These are phyloP conservation scores for Pseudoips prasinana DNA, from an alignment of 2,888 invertebrate species.

Conservation along the genomic window DNA sequence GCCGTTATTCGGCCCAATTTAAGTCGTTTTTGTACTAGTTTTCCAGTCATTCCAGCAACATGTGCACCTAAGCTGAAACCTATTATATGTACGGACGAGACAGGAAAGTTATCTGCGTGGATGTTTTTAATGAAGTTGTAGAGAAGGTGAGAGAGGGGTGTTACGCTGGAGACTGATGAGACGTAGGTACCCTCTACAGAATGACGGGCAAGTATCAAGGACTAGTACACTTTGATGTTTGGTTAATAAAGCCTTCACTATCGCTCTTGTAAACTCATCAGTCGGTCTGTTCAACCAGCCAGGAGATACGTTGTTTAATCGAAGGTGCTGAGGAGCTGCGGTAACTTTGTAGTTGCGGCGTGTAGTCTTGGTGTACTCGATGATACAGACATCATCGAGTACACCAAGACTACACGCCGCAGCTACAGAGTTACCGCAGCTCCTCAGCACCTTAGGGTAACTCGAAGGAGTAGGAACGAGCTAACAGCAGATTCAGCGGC, in stretches of 20 bases:
- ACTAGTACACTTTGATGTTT: constrained; percentile 50
- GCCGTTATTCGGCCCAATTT: constrained; percentile 59
- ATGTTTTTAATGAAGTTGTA: constrained; percentile 49
- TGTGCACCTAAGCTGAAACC: constrained; percentile 85
- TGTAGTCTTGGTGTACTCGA: constrained; percentile 40
- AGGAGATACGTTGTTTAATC: constrained; percentile 18
- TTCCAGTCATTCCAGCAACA: constrained; percentile 77
- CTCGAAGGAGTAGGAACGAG: constrained; percentile 39
- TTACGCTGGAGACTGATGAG: constrained; percentile 55
- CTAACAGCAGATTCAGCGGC: constrained; percentile 55
- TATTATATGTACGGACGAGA: constrained; percentile 78
- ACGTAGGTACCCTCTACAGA: constrained; percentile 66
- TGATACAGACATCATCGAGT: constrained; percentile 47
- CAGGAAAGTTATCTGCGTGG: constrained; percentile 48
- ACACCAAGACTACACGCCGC: no score
- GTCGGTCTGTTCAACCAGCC: constrained; percentile 71
- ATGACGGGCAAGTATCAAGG: constrained; percentile 57
- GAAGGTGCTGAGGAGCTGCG: constrained; percentile 36
- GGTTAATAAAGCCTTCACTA: constrained; percentile 51
- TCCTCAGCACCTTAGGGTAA: no score
- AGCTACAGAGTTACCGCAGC: no score
- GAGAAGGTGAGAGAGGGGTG: constrained; percentile 49
- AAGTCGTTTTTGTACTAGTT: constrained; percentile 46
- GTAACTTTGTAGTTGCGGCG: constrained; percentile 38
- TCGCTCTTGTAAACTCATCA: constrained; percentile 56